Conservation (phyloP, 2,888 invertebrate species). For the Drosophila buzzatii region DNA sequence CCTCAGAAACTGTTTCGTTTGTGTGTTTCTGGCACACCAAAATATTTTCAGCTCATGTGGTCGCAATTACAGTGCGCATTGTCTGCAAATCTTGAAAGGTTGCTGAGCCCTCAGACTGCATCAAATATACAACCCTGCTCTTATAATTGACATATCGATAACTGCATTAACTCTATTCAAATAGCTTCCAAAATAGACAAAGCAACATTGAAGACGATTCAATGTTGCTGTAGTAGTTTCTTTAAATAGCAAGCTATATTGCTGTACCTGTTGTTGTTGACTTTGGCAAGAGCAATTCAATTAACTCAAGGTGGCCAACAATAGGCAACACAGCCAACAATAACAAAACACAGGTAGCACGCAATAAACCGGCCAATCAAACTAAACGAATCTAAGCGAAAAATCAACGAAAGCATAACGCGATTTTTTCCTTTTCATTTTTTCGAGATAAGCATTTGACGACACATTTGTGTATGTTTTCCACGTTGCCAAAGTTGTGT, state of each 20-base stretch:
- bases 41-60: constrained; percentile 29
- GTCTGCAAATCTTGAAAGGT: constrained; percentile 18
- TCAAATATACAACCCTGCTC: constrained; percentile 31
- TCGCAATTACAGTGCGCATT: constrained; percentile 36
- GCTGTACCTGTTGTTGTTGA: constrained; percentile 23
- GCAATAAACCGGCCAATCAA: constrained; percentile 52
- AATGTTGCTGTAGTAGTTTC: constrained; percentile 14
- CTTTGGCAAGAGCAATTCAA: constrained; percentile 49
- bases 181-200: constrained; percentile 21
- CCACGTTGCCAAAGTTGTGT: constrained; percentile 50
- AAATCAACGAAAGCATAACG: constrained; percentile 46
- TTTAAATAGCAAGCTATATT: constrained; percentile 22
- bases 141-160: constrained; percentile 22
- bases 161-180: constrained; percentile 11
- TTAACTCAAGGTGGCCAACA: constrained; percentile 57
- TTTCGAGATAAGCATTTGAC: constrained; percentile 44
- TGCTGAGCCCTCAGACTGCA: constrained; percentile 4
- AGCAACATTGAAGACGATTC: constrained; percentile 4
- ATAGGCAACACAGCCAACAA: constrained; percentile 15
- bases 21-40: constrained; percentile 48
- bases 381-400: constrained; percentile 39
- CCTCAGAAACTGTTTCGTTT: constrained; percentile 37
- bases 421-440: constrained; percentile 12
- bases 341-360: constrained; percentile 57
- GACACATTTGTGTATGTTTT: constrained; percentile 27